Evolutionary conservation across 2,888 invertebrate species (phyloP).

Genomic region (Diachrysia chrysitis): DNA sequence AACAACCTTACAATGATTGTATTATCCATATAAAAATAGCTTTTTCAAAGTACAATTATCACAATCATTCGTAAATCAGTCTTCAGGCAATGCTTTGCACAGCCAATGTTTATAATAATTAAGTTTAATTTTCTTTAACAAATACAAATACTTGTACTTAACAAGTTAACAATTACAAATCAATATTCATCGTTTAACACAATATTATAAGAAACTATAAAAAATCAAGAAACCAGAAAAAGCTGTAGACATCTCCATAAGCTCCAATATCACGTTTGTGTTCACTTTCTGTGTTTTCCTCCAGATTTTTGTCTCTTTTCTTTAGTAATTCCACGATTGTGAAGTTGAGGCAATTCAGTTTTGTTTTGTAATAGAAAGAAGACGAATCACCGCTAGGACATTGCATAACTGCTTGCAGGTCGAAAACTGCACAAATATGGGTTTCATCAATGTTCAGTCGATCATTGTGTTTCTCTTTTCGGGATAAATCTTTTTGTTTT

Average conservation of each 20-base stretch:
- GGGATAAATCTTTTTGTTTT: slow-evolving; percentile 45
- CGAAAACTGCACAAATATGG: slow-evolving; percentile 41
- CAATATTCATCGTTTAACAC: slow-evolving; percentile 4
- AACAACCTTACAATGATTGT: not conserved
- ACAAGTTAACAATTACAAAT: slow-evolving; percentile 1
- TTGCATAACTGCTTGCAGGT: slow-evolving; percentile 53
- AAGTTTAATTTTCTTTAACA: slow-evolving; percentile 3
- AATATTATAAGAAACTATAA: not conserved
- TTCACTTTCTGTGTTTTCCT: slow-evolving; percentile 16
- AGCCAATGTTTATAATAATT: slow-evolving; percentile 4
- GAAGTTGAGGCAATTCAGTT: slow-evolving; percentile 33
- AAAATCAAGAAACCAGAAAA: slow-evolving; percentile 10
- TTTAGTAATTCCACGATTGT: slow-evolving; percentile 20
- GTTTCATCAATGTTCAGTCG: slow-evolving; percentile 37
- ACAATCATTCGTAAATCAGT: not conserved
- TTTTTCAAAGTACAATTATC: slow-evolving; percentile 1
- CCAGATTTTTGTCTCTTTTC: slow-evolving; percentile 15
- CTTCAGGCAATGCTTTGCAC: slow-evolving; percentile 4
- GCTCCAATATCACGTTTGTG: slow-evolving; percentile 17
- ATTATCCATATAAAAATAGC: not conserved
- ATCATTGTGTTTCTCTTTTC: slow-evolving; percentile 49
- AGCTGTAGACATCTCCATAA: slow-evolving; percentile 13
- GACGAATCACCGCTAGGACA: slow-evolving; percentile 34
- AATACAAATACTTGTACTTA: slow-evolving; percentile 4
- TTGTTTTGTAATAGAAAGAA: slow-evolving; percentile 30